Evolutionary conservation across 1,140 invertebrate genomes (phyloP).

Genomic region (Tetramorium simillimum): DNA sequence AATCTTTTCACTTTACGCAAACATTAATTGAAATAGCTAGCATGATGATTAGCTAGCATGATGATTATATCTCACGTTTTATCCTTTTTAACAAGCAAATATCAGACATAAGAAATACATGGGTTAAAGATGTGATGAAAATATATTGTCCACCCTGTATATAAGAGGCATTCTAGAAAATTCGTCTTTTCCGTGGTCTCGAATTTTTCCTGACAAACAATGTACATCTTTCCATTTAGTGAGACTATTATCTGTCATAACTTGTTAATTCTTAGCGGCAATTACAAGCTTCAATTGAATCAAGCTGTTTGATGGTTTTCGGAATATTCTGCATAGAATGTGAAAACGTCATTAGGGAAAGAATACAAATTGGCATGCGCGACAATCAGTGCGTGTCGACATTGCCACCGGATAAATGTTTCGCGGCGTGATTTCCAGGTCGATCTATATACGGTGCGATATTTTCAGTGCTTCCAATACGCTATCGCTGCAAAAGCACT

Average conservation of each 20-base stretch:
- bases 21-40: background rate
- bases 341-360: conserved; percentile 36
- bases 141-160: background rate
- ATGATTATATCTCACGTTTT: background rate
- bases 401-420: conserved; percentile 64
- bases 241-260: background rate
- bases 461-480: conserved; percentile 11
- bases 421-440: conserved; percentile 34
- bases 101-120: background rate
- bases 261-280: background rate
- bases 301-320: background rate
- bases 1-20: background rate
- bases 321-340: background rate
- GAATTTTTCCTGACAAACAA: background rate
- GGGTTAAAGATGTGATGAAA: background rate
- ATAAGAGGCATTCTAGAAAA: background rate
- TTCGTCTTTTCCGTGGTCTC: background rate
- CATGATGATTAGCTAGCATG: background rate
- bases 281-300: too few relatives aligned
- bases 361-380: conserved; percentile 22
- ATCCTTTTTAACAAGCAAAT: background rate
- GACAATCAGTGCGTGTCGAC: conserved; percentile 74
- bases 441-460: background rate
- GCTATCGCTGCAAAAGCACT: background rate
- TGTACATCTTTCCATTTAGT: background rate